phyloP scores from a whole-genome alignment of 2,113 vertebrate species.

The Myotis lucifugus region DNA sequence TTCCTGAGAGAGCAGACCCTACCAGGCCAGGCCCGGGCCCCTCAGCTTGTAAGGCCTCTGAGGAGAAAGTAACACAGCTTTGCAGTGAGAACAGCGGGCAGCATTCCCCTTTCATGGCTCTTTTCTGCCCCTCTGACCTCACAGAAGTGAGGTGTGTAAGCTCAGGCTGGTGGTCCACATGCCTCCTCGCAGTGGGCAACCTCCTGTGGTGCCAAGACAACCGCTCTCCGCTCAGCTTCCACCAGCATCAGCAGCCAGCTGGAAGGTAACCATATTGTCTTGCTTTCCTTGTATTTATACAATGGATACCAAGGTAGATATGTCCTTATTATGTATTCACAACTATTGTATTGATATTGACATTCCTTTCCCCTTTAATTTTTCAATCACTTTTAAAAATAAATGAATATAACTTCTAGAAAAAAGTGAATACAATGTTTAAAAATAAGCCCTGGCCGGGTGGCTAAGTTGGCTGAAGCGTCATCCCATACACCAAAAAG shows the following conservation, averaged over 20 bases:
- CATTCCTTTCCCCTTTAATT: conserved; percentile 16
- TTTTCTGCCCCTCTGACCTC: neutral
- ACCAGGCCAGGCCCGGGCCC: neutral
- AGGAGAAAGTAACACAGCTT: neutral
- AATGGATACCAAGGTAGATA: neutral
- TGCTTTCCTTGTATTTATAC: neutral
- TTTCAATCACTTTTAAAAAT: conserved; percentile 9
- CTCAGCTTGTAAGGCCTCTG: neutral
- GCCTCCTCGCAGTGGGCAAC: neutral
- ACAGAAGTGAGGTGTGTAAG: neutral
- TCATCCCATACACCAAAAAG: neutral
- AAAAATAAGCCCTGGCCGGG: neutral
- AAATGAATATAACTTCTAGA: neutral
- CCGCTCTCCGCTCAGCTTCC: neutral
- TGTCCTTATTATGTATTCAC: neutral
- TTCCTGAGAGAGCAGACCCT: neutral
- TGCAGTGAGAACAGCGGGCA: neutral
- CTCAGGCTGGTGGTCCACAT: neutral
- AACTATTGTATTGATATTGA: neutral
- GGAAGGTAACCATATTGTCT: neutral
- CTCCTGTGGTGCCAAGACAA: neutral
- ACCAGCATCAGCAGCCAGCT: neutral
- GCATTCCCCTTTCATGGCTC: neutral
- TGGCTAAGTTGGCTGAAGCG: too few relatives aligned
- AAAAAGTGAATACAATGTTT: neutral